phyloP scores from a whole-genome alignment of 2,797 vertebrate species.

The Micromesistius poutassou region DNA sequence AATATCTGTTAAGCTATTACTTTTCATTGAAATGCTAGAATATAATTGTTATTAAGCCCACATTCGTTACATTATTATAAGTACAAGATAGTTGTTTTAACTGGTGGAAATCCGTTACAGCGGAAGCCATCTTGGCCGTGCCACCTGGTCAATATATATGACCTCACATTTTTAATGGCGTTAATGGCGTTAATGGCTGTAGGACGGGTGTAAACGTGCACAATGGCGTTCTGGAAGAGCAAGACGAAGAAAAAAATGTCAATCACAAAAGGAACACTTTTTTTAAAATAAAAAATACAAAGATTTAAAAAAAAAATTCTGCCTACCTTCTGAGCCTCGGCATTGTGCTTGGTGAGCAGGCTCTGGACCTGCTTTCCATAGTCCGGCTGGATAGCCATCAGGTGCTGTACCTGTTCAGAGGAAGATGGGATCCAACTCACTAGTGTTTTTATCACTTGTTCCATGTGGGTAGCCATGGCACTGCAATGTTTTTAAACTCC shows the following conservation, averaged over 20 bases:
- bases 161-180: conserved; percentile 84
- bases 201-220: conserved; percentile 77
- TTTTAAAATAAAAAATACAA: conserved; percentile 11
- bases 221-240: conserved; percentile 62
- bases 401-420: conserved; percentile 79
- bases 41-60: background rate
- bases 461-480: background rate
- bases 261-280: background rate
- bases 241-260: background rate
- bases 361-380: conserved; percentile 80
- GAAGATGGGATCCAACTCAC: background rate
- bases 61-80: background rate
- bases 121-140: background rate
- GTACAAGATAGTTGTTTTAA: background rate
- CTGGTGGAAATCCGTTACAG: background rate
- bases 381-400: conserved; percentile 80
- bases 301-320: conserved; percentile 52
- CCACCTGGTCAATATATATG: background rate
- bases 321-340: conserved; percentile 74
- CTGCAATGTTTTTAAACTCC: too few species aligned
- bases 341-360: conserved; percentile 80
- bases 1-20: background rate
- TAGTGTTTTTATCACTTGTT: too few species aligned
- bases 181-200: conserved; percentile 68
- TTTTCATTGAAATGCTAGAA: background rate